Conservation (phyloP, 2,888 invertebrate genomes). For the Pandemis heparana region DNA sequence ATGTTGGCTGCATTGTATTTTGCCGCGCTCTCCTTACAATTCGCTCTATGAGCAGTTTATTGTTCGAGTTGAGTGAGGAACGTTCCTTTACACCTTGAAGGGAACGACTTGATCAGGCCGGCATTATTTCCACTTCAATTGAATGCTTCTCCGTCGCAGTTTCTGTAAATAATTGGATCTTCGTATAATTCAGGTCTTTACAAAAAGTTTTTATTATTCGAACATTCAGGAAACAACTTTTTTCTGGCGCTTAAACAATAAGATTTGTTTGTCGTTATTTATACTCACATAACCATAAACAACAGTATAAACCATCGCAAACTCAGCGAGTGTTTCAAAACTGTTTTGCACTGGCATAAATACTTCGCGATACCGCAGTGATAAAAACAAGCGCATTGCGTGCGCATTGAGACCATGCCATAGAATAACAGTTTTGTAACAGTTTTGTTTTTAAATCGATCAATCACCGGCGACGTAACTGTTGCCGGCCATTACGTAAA, state of each 20-base stretch:
- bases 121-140: slow-evolving; percentile 52
- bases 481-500: slow-evolving; percentile 37
- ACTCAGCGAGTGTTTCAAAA: slow-evolving; percentile 25
- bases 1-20: slow-evolving; percentile 51
- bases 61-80: slow-evolving; percentile 64
- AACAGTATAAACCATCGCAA: neutral
- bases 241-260: neutral
- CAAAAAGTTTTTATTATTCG: neutral
- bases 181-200: slow-evolving; percentile 1
- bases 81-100: slow-evolving; percentile 65
- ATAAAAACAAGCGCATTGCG: slow-evolving; percentile 30
- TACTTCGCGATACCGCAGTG: slow-evolving; percentile 13
- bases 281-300: slow-evolving; percentile 1
- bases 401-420: slow-evolving; percentile 22
- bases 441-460: slow-evolving; percentile 43
- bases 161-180: slow-evolving; percentile 18
- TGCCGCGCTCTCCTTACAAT: slow-evolving; percentile 52
- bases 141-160: slow-evolving; percentile 45
- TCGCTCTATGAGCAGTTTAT: slow-evolving; percentile 67
- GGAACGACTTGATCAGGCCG: slow-evolving; percentile 59
- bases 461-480: slow-evolving; percentile 40
- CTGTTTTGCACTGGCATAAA: slow-evolving; percentile 10
- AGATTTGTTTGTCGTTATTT: neutral
- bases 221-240: neutral
- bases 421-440: slow-evolving; percentile 40